Percentiles rank a stretch among this genome's conserved stretches.
phyloP scores from a whole-genome alignment of 2,113 vertebrate species.

The Australoheros scitulus region DNA sequence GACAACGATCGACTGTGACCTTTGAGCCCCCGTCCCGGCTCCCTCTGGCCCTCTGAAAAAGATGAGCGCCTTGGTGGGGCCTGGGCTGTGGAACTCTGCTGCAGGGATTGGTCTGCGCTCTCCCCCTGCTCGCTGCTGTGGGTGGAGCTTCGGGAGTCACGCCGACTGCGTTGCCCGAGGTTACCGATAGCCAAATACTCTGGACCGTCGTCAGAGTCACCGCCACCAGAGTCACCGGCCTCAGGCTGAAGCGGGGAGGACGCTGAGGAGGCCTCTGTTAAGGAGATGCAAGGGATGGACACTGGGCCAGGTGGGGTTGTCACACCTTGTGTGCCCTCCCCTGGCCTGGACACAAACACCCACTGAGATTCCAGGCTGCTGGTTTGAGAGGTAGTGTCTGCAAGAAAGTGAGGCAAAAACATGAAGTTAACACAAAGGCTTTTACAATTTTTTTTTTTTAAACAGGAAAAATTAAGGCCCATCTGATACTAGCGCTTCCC shows the following conservation, averaged over 20 bases:
- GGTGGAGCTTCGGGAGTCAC: constrained; percentile 76
- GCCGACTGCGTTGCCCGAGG: constrained; percentile 79
- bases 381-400: constrained; percentile 58
- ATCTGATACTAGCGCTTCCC: too few relatives aligned
- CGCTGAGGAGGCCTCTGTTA: constrained; percentile 36
- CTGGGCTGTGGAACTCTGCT: constrained; percentile 27
- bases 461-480: too few relatives aligned
- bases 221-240: constrained; percentile 70
- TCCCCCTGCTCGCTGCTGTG: constrained; percentile 62
- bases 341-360: constrained; percentile 45
- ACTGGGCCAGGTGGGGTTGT: constrained; percentile 1
- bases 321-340: constrained; percentile 12
- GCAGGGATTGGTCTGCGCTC: not conserved
- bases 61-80: constrained; percentile 84
- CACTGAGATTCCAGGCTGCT: constrained; percentile 66
- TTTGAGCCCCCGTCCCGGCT: constrained; percentile 69
- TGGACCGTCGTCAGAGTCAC: constrained; percentile 89
- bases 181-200: constrained; percentile 98
- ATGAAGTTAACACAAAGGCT: not conserved
- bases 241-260: constrained; percentile 44
- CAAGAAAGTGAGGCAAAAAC: constrained; percentile 2
- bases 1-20: constrained; percentile 91
- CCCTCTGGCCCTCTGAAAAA: constrained; percentile 89
- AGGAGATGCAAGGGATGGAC: constrained; percentile 41
- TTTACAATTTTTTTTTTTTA: not conserved